Base-by-base conservation (phyloP, 2,113 vertebrate genomes). In the Oxyruncus cristatus region DNA sequence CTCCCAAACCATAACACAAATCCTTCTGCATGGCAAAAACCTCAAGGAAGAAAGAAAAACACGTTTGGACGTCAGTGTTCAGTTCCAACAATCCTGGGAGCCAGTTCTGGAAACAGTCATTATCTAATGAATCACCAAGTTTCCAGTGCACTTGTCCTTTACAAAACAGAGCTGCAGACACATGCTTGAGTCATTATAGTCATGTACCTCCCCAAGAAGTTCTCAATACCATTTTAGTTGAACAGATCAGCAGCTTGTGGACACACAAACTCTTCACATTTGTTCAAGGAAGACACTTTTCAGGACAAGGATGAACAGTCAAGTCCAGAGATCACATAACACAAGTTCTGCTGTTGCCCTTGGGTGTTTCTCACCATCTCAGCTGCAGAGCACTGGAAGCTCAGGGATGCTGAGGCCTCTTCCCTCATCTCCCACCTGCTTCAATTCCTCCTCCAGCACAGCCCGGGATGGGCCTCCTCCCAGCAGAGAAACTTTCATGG, bases 91-190 rank as follows among this genome's bases (percentile, higher is more conserved):
- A 87, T 95, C 80, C 91, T 93, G 91, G 83, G 91, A 97, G 91
- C 59, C 73, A 66, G 79, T 71, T 91, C 65, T 94, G 92, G 85
- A 88, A 95, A 91, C 4, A 88, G 65, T 46, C 63, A 74, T 91
- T 89, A 93, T 91, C 83, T 92, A 77, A 91, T 93, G 95, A 95
- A 95, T 95, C 94, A 97, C 83, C 82, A 63, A 65, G 68, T 95
- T 93, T 93, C 95, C 96, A 97, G 93, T 27, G 63, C 46, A 77
- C 68, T 92, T 83, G 68, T 92, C 80, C 79, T 84, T 93, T 84
- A 92, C 47, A 55, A 47, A 97, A 59, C 33, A 85, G 78, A 90
- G 82, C 71, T 85, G 37, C 3, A 52, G 74, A 62, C 80, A 92
- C 65, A 72, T 61, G 88, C 52, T 88, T 49, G 80, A 92, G 84